These are phyloP conservation scores for Endomychus coccineus DNA, from an alignment of 2,888 invertebrate genomes.

Conservation along the genomic window DNA sequence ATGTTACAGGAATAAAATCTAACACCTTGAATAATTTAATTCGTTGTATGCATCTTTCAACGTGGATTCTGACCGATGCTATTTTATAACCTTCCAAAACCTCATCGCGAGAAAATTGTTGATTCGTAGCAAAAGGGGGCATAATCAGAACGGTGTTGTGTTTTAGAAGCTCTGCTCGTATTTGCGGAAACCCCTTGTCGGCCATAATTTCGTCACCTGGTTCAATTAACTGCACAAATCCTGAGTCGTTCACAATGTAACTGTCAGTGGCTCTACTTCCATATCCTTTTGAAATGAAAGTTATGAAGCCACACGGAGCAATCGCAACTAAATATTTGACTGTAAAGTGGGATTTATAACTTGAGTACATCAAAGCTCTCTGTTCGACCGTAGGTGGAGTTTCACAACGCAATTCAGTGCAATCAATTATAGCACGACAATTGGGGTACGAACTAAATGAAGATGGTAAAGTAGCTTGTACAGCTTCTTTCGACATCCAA, in stretches of 20 bases:
- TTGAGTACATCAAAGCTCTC: slow-evolving; percentile 13
- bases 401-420: slow-evolving; percentile 11
- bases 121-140: slow-evolving; percentile 20
- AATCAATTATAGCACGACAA: slow-evolving; percentile 14
- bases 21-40: slow-evolving; percentile 19
- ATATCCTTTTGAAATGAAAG: slow-evolving; percentile 24
- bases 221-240: slow-evolving; percentile 25
- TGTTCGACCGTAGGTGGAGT: slow-evolving; percentile 12
- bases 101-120: slow-evolving; percentile 20
- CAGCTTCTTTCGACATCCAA: too few species aligned
- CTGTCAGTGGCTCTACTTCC: slow-evolving; percentile 22
- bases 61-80: slow-evolving; percentile 15
- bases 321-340: slow-evolving; percentile 13
- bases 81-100: slow-evolving; percentile 19
- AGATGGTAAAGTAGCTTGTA: too few species aligned
- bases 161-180: slow-evolving; percentile 16
- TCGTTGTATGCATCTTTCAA: slow-evolving; percentile 17
- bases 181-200: slow-evolving; percentile 21
- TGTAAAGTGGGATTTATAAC: slow-evolving; percentile 13
- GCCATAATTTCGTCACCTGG: slow-evolving; percentile 19
- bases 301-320: slow-evolving; percentile 21
- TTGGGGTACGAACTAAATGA: slow-evolving; percentile 12
- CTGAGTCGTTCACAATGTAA: slow-evolving; percentile 23
- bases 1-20: too few species aligned
- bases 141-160: slow-evolving; percentile 18